Base-by-base conservation (phyloP, 2,888 invertebrate genomes). In the Erpobdella octoculata region DNA sequence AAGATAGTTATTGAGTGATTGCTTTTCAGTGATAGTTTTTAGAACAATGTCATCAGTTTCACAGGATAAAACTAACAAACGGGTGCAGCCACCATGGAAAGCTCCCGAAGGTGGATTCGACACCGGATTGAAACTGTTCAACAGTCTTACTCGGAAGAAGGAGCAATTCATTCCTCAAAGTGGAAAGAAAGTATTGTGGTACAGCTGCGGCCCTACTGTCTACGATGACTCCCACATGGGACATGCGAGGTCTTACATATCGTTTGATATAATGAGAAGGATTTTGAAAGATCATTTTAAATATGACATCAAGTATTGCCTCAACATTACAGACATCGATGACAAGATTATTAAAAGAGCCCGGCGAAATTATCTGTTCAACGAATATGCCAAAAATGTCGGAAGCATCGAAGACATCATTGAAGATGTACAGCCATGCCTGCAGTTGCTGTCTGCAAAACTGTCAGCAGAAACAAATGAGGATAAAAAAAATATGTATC, bases 211-310 rank as follows among this genome's bases (percentile, higher is more conserved):
- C 0, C 98, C 98, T 2, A 99, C 98, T 0, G 98, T 99, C 1
- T 99, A 99, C 81, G 98, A 99, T 88, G 91, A 94, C 0, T 92
- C 97, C 5, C 98, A 99, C 84, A 97, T 98, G 97, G 98, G 98
- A 3, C 98, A 99, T 86, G 98, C 98, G 37, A 89, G 97, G 79
- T 92, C 95, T 0, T 98, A 97, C 82, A 94, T 98, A 80, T 93
- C 96, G 0, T 95, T 98, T 84, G 98, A 98, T 85, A 99, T 99
- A 80, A 84, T 99, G 73, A 87, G 98, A 73, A 86, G 97, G 78
- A 89, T 97, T 41, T 85, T 97, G 79, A 85, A 88, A 0, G 89
- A 92, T 81, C 97, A 96, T 84, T 97, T 97, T 85, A 91, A 91
- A 25, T 96, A 91, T 82, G 90, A 95, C 81, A 88, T 96, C 68